phyloP scores from a whole-genome alignment of 2,888 invertebrate species.

The Acrobasis consociella region DNA sequence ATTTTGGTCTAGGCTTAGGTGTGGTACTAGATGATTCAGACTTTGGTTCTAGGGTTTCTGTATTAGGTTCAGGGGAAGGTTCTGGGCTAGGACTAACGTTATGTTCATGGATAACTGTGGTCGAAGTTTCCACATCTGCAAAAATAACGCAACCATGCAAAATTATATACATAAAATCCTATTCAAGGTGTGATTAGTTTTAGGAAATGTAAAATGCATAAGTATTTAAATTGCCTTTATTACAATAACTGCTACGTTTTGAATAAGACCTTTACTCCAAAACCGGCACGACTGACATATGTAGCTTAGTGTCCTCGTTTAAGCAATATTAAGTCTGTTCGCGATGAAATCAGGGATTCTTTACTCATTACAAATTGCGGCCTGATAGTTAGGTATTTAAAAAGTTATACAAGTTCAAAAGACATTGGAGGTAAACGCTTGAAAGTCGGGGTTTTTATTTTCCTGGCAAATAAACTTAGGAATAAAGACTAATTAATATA shows the following conservation, averaged over 20 bases:
- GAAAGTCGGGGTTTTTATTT: no score
- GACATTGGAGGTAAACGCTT: no score
- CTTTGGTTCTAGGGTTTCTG: constrained; percentile 35
- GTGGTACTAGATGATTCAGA: constrained; percentile 36
- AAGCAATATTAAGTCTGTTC: no score
- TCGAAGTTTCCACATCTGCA: constrained; percentile 76
- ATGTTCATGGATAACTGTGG: constrained; percentile 46
- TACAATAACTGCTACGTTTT: neutral
- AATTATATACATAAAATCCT: constrained; percentile 52
- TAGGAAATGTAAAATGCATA: neutral
- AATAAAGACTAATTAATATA: neutral
- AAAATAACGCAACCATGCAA: constrained; percentile 74
- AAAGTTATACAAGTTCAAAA: no score
- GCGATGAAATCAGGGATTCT: no score
- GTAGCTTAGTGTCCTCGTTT: no score
- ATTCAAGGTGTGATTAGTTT: constrained; percentile 31
- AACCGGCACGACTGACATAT: no score
- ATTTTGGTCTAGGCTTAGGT: constrained; percentile 32
- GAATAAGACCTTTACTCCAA: neutral
- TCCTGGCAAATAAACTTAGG: no score
- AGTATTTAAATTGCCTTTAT: neutral
- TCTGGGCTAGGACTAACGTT: constrained; percentile 64
- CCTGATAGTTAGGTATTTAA: no score
- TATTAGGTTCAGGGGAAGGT: constrained; percentile 46
- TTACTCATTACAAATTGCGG: no score